Conservation (phyloP, 2,888 invertebrate genomes). For the Zeuzera pyrina region DNA sequence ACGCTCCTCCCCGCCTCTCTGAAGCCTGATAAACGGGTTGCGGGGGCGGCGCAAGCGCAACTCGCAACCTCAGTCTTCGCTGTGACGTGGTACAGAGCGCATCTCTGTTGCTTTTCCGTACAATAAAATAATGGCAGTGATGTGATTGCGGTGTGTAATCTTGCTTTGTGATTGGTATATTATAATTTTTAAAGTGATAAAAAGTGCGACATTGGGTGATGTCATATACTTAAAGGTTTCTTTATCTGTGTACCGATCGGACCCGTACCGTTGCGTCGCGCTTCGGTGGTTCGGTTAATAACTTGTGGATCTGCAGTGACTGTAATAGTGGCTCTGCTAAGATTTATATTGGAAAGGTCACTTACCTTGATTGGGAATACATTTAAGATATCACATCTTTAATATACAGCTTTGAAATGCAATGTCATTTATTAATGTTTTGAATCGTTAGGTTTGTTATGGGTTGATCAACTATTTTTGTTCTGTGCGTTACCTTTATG, state of each 20-base stretch:
- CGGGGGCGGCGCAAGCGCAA: conserved; percentile 55
- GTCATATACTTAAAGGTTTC: too few species aligned
- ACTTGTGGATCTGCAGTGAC: conserved; percentile 57
- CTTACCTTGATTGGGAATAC: conserved; percentile 64
- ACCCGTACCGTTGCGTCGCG: conserved; percentile 60
- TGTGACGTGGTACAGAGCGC: too few species aligned
- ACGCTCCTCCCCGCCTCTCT: conserved; percentile 28
- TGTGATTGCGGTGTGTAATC: conserved; percentile 27
- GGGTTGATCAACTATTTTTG: too few species aligned
- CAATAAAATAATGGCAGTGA: conserved; percentile 28
- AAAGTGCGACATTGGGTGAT: too few species aligned
- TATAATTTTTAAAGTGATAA: too few species aligned
- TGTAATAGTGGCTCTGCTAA: conserved; percentile 57
- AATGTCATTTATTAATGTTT: too few species aligned
- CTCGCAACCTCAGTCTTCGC: conserved; percentile 48
- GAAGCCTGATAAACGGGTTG: conserved; percentile 59
- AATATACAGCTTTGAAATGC: too few species aligned
- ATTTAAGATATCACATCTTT: too few species aligned
- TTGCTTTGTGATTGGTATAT: conserved; percentile 19
- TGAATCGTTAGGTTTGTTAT: too few species aligned
- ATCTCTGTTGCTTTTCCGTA: conserved; percentile 19
- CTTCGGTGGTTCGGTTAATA: conserved; percentile 63
- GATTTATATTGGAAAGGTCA: conserved; percentile 65
- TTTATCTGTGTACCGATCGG: conserved; percentile 31
- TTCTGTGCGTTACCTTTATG: too few species aligned